Percentiles rank a stretch among this genome's conserved stretches.
Evolutionary conservation across 2,113 vertebrate genomes (phyloP).

Genomic region (Tenebrosternarchus preto): DNA sequence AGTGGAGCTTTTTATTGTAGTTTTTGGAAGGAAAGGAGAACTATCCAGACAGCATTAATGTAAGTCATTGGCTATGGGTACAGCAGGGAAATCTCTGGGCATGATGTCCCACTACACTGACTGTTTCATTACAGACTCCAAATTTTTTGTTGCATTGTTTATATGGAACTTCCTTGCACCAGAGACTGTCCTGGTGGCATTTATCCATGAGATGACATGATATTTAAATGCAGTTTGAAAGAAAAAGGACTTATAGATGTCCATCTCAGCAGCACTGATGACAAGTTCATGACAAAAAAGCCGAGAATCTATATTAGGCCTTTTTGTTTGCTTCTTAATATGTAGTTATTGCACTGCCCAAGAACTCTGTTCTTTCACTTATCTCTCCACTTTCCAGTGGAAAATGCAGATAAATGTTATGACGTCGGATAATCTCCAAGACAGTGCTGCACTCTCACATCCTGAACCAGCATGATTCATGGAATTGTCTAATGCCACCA

Average conservation of each 20-base stretch:
- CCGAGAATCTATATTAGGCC: background rate
- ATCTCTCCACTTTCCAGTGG: slow-evolving; percentile 2
- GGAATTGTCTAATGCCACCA: background rate
- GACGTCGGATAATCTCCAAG: background rate
- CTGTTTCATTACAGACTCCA: background rate
- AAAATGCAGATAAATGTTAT: background rate
- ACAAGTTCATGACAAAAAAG: background rate
- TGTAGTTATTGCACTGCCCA: background rate
- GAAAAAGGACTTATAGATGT: background rate
- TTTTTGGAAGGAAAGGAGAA: background rate
- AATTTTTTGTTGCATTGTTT: background rate
- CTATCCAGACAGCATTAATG: background rate
- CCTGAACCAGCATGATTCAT: background rate
- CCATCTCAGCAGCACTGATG: background rate
- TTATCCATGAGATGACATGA: background rate
- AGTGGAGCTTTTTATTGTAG: background rate
- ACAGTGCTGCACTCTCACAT: background rate
- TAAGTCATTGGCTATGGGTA: background rate
- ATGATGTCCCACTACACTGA: background rate
- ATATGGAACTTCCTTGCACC: background rate
- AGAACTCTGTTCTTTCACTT: background rate
- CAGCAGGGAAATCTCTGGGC: background rate
- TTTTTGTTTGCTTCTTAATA: background rate
- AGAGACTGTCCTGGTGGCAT: background rate
- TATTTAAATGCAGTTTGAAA: background rate